A percentile compares a stretch with the other conserved stretches of the same genome.
Conservation (phyloP, 2,888 invertebrate species). For the Dasysyrphus albostriatus region DNA sequence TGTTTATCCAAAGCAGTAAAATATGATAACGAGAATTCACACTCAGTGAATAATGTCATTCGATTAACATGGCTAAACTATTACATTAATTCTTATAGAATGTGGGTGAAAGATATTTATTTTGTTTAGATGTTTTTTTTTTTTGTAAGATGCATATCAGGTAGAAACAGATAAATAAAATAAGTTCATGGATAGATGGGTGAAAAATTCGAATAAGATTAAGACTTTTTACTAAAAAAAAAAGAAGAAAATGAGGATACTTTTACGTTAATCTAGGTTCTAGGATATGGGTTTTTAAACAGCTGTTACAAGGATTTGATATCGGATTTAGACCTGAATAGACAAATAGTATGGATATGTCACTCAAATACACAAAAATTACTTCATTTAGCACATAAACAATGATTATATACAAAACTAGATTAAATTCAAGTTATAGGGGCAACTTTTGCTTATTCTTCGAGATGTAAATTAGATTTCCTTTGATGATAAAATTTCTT, state of each 20-base stretch:
- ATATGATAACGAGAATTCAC: neutral
- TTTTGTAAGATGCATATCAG: neutral
- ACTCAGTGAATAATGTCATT: constrained; percentile 14
- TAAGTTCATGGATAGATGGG: neutral
- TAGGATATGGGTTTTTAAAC: neutral
- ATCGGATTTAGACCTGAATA: neutral
- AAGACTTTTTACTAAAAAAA: neutral
- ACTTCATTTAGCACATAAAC: too few species aligned
- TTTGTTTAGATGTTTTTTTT: neutral
- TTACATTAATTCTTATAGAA: neutral
- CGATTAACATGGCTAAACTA: constrained; percentile 13
- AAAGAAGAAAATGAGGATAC: neutral
- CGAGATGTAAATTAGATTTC: too few species aligned
- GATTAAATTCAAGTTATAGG: too few species aligned
- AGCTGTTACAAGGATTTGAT: neutral
- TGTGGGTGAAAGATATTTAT: neutral
- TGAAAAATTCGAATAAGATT: constrained; percentile 18
- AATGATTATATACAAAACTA: too few species aligned
- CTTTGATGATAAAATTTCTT: too few species aligned
- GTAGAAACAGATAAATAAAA: neutral
- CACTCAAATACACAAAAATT: neutral
- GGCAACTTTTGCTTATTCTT: too few species aligned
- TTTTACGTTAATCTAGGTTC: neutral
- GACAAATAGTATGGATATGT: neutral
- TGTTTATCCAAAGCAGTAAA: neutral